phyloP scores from a whole-genome alignment of 2,797 vertebrate species.

The Phalanger gymnotis region DNA sequence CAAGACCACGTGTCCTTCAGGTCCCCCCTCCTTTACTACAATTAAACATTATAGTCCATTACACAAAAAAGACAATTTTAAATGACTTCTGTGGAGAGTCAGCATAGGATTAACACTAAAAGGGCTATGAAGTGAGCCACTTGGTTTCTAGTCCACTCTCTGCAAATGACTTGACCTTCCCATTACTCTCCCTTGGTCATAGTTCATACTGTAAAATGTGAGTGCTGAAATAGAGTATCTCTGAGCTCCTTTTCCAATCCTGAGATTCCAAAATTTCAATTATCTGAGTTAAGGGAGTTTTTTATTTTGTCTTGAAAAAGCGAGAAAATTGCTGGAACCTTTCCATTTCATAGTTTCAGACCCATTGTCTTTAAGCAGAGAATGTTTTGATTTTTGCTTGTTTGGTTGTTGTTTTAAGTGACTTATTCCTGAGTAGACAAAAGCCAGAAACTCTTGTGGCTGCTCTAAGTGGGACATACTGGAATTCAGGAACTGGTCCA shows the following conservation, averaged over 20 bases:
- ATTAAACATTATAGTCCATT: background rate
- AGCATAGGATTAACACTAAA: background rate
- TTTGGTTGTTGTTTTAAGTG: background rate
- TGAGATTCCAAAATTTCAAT: background rate
- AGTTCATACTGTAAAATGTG: background rate
- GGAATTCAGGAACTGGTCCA: background rate
- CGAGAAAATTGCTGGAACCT: background rate
- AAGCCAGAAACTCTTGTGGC: background rate
- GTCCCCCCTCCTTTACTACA: background rate
- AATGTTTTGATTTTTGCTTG: background rate
- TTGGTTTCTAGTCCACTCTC: background rate
- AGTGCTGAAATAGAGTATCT: background rate
- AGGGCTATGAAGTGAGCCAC: background rate
- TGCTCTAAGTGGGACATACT: background rate
- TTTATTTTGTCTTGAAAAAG: background rate
- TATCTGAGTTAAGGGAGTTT: background rate
- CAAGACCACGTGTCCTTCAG: background rate
- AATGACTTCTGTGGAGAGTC: background rate
- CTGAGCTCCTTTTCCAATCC: background rate
- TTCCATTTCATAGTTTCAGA: background rate
- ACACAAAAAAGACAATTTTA: background rate
- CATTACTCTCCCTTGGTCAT: background rate
- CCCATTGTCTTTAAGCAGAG: background rate
- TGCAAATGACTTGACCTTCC: background rate
- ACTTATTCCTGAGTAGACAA: background rate